Evolutionary conservation across 1,140 invertebrate genomes (phyloP).

Genomic region (Drosophila yakuba): DNA sequence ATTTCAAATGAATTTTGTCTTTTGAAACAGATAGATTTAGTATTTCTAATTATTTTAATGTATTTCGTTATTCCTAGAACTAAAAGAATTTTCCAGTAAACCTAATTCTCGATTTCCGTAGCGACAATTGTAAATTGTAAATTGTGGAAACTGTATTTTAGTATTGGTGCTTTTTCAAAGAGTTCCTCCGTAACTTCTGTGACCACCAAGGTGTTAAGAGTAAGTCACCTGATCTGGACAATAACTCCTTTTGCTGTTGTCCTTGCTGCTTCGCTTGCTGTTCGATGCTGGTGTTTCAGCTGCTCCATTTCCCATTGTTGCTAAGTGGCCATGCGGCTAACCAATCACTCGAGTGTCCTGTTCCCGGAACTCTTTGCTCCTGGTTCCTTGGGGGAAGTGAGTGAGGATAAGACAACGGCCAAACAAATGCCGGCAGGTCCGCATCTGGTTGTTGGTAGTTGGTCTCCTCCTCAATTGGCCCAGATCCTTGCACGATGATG

Average conservation of each 20-base stretch:
- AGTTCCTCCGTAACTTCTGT: background rate
- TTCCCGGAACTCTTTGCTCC: too few species aligned
- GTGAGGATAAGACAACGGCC: conserved; percentile 32
- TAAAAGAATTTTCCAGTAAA: too few species aligned
- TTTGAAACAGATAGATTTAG: too few species aligned
- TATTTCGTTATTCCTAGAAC: too few species aligned
- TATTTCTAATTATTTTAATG: too few species aligned
- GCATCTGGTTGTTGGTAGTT: conserved; percentile 43
- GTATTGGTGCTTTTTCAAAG: background rate
- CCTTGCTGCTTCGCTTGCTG: conserved; percentile 3
- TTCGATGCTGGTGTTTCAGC: conserved; percentile 20
- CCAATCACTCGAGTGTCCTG: conserved; percentile 57
- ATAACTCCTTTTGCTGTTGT: conserved; percentile 22
- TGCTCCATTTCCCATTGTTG: conserved; percentile 34
- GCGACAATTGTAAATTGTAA: too few species aligned
- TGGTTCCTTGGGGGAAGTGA: background rate
- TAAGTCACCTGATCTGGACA: conserved; percentile 34
- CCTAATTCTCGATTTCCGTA: too few species aligned
- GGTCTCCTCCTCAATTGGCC: conserved; percentile 53
- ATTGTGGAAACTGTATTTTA: too few species aligned
- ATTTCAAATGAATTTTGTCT: too few species aligned
- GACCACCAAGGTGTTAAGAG: conserved; percentile 51
- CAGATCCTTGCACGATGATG: conserved; percentile 20
- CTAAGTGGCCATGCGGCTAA: conserved; percentile 68
- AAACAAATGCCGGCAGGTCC: conserved; percentile 67